These are phyloP conservation scores for Tokudaia tokunoshimensis DNA, from an alignment of 2,797 vertebrate species.

Conservation along the genomic window DNA sequence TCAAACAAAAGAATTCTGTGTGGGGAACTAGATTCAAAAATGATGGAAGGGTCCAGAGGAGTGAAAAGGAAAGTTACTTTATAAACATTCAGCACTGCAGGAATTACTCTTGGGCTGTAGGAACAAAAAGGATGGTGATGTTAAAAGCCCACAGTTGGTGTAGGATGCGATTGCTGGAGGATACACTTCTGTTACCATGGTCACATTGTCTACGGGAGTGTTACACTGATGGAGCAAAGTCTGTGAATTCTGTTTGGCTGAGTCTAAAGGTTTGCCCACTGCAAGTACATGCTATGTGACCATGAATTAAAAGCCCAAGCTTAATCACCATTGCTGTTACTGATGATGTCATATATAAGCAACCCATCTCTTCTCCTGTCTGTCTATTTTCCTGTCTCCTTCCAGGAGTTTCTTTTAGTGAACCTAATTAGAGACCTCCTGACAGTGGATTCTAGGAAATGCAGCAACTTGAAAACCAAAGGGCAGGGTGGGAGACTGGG, in stretches of 20 bases:
- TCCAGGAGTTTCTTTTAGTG: neutral
- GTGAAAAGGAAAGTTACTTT: neutral
- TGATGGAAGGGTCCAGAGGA: neutral
- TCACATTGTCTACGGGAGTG: neutral
- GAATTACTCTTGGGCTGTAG: neutral
- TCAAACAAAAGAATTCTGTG: neutral
- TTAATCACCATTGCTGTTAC: neutral
- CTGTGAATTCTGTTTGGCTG: neutral
- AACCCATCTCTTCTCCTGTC: neutral
- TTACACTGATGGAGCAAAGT: neutral
- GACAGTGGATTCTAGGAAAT: conserved; percentile 19
- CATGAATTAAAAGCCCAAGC: neutral
- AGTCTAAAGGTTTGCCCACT: neutral
- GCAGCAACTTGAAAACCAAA: neutral
- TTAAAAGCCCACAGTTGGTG: neutral
- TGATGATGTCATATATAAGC: neutral
- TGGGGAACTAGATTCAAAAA: neutral
- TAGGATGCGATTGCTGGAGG: too few relatives aligned
- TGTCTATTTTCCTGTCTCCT: neutral
- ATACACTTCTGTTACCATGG: neutral
- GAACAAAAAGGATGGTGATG: neutral
- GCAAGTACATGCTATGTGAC: neutral
- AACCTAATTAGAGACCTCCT: neutral
- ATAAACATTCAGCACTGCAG: neutral
- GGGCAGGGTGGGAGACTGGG: neutral